Evolutionary conservation across 1,140 invertebrate genomes (phyloP), one percentile per base, ranked within the genome.

Genomic region (Cherax destructor): DNA sequence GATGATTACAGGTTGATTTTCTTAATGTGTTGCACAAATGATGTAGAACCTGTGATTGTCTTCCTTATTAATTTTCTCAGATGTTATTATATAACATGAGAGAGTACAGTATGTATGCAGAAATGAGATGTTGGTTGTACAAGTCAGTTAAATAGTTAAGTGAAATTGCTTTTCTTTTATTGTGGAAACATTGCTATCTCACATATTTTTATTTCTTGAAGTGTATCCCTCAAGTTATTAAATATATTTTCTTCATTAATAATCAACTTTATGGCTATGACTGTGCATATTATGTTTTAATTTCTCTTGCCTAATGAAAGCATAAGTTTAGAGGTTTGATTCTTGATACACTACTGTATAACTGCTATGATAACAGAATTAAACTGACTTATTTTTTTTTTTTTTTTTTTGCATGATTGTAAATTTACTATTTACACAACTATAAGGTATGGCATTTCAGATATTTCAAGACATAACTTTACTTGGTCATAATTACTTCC

Each of bases 21-120:
- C 69, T 74, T 74, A 30, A 74, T 81, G 79, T 81, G 49, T 59
- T 56, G 79, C 79, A 56, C 79, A 81, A 59, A 81, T 56, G 79
- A 81, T 81, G 79, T 81, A 85, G 61, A 85, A 74, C 61, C 49
- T 85, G n/a, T 85, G 65, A 50, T 85, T 85, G 16, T 69, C 74
- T 85, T 84, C 30, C n/a, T 49, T 85, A 21, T 49, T 74, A 11
- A 21, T 13, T 74, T 50, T 72, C 83, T 81, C 56, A 13, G 56
- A 24, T 81, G 79, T 81, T 59, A 56, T 81, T 81, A 59, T 56
- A 81, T 74, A 74, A 74, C 30, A 74, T 74, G n/a, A 74, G 69
- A 30, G n/a, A 30, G 16, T 74, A 11, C n/a, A 30, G 24, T 81
- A 59, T 81, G 50, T 30, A 81, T 50, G 56, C 79, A 81, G 56